Conservation (phyloP, 2,113 vertebrate species). For the Neoarius graeffei region DNA sequence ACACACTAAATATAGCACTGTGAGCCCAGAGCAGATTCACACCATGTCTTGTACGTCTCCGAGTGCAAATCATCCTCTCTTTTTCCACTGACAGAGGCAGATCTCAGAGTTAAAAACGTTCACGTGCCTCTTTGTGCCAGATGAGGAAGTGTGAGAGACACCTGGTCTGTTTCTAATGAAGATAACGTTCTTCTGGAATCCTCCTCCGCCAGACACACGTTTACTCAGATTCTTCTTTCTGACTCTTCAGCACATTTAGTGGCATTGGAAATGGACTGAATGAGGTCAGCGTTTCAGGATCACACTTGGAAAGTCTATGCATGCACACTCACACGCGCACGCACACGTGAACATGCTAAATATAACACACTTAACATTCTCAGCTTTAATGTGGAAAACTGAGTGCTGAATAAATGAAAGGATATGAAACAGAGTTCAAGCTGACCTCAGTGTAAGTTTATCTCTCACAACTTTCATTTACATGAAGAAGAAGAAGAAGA, state of each 20-base stretch:
- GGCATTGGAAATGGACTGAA: not conserved
- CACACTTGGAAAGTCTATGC: not conserved
- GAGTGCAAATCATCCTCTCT: not conserved
- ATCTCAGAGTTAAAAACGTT: not conserved
- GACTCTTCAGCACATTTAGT: not conserved
- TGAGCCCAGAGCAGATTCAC: not conserved
- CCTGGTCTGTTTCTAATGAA: slow-evolving; percentile 10
- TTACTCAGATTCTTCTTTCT: not conserved
- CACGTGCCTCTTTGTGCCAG: not conserved
- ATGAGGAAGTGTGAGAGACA: slow-evolving; percentile 22
- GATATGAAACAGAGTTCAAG: not conserved
- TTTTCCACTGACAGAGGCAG: not conserved
- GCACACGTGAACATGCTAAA: slow-evolving; percentile 1
- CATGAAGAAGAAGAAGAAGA: not conserved
- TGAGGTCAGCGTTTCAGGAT: not conserved
- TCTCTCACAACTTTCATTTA: not conserved
- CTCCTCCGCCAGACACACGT: not conserved
- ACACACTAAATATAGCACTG: not conserved
- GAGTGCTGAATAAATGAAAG: not conserved
- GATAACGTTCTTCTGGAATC: slow-evolving; percentile 9
- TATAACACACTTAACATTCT: slow-evolving; percentile 17
- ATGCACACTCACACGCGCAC: not conserved
- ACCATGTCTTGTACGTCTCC: not conserved
- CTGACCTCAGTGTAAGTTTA: not conserved
- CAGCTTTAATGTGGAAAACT: slow-evolving; percentile 15